Percentiles rank a stretch among this genome's conserved stretches.
Conservation (phyloP, 2,797 vertebrate species). For the Pseudochromis fuscus region DNA sequence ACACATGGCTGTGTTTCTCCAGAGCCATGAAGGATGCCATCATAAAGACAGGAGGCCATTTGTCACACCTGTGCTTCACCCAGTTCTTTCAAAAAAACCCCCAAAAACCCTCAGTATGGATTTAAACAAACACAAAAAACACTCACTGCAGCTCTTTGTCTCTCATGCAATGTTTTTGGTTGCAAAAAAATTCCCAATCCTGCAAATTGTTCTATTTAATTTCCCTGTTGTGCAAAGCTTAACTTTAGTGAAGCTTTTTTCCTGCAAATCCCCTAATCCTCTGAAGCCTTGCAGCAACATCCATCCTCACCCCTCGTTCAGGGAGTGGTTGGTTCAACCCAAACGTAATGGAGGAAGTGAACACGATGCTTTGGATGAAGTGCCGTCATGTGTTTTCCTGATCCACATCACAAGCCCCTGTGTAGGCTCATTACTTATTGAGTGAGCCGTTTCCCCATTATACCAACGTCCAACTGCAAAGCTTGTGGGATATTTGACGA, state of each 20-base stretch:
- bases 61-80: conserved; percentile 33
- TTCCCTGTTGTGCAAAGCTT: conserved; percentile 77
- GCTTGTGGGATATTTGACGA: background rate
- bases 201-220: conserved; percentile 80
- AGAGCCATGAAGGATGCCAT: conserved; percentile 34
- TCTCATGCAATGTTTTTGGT: conserved; percentile 31
- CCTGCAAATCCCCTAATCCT: conserved; percentile 82
- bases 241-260: conserved; percentile 73
- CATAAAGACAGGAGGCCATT: conserved; percentile 40
- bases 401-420: conserved; percentile 43
- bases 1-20: conserved; percentile 37
- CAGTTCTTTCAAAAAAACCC: conserved; percentile 3
- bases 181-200: conserved; percentile 67
- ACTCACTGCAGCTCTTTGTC: background rate
- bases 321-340: conserved; percentile 65
- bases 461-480: conserved; percentile 8
- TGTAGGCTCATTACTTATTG: conserved; percentile 66
- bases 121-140: background rate
- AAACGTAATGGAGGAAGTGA: conserved; percentile 68
- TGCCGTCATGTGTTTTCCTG: conserved; percentile 49
- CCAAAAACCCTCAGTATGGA: conserved; percentile 15
- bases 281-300: conserved; percentile 58
- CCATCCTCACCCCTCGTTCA: conserved; percentile 63
- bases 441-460: conserved; percentile 33
- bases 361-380: conserved; percentile 59